phyloP scores from a whole-genome alignment of 1,140 invertebrate species.

The Cyclina sinensis region DNA sequence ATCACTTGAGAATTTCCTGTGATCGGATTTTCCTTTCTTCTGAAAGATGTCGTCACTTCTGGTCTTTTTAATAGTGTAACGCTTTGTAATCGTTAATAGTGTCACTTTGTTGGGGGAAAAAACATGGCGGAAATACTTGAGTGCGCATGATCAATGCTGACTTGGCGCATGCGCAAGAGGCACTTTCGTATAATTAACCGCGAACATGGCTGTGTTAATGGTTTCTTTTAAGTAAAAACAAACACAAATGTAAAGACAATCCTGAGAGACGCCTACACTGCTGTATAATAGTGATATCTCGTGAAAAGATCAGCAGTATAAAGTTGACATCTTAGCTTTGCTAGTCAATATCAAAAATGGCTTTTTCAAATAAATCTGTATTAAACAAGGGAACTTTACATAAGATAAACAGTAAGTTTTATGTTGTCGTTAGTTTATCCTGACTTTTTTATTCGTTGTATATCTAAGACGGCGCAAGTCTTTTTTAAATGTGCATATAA shows the following conservation, averaged over 20 bases:
- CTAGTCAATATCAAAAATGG: not conserved
- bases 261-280: not conserved
- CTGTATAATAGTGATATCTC: not conserved
- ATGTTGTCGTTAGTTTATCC: not conserved
- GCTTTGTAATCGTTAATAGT: not conserved
- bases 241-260: not conserved
- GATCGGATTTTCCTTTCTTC: not conserved
- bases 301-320: not conserved
- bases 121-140: not conserved
- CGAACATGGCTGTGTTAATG: not conserved
- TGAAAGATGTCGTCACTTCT: not conserved
- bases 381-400: not conserved
- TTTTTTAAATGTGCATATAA: too few species aligned
- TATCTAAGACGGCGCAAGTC: too few species aligned
- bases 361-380: not conserved
- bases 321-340: not conserved
- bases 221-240: not conserved
- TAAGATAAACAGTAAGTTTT: not conserved
- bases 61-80: not conserved
- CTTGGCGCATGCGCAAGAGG: not conserved
- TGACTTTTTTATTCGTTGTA: too few species aligned
- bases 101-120: not conserved
- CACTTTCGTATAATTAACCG: not conserved
- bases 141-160: not conserved
- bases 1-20: not conserved